A percentile compares a stretch with the other conserved stretches of the same genome.
These are phyloP conservation scores for Triplophysa rosa DNA, from an alignment of 2,113 vertebrate species.

Conservation along the genomic window DNA sequence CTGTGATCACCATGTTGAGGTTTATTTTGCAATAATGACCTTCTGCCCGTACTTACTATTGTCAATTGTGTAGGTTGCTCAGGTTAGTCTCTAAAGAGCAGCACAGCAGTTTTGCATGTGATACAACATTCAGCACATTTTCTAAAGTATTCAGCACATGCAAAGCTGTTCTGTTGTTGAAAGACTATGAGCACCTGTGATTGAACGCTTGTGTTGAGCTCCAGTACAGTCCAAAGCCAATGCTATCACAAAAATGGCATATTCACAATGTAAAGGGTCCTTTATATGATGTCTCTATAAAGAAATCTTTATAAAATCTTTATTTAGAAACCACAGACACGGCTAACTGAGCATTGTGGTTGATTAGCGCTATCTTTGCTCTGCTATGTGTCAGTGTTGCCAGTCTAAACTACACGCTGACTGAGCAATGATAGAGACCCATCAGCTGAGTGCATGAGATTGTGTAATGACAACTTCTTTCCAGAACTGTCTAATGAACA, in stretches of 20 bases:
- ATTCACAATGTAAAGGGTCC: neutral
- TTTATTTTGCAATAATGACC: too few relatives aligned
- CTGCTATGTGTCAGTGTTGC: conserved; percentile 2
- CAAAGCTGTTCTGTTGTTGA: neutral
- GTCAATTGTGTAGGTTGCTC: too few relatives aligned
- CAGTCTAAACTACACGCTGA: neutral
- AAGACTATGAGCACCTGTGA: neutral
- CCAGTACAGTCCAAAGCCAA: neutral
- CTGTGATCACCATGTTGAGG: too few relatives aligned
- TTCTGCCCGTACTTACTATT: too few relatives aligned
- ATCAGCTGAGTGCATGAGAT: neutral
- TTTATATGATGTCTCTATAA: neutral
- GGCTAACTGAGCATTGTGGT: neutral
- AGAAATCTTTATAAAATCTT: neutral
- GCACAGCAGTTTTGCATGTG: neutral
- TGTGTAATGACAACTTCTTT: neutral
- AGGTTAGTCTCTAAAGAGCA: neutral
- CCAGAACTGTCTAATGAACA: neutral
- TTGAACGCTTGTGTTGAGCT: neutral
- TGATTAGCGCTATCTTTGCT: neutral
- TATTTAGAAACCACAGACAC: neutral
- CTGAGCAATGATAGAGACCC: conserved; percentile 7
- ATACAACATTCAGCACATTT: neutral
- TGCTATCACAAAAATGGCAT: neutral
- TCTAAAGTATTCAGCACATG: neutral